Evolutionary conservation across 2,888 invertebrate genomes (phyloP), one percentile per base, ranked within the genome.

Genomic region (Lepidocyrtinus sp.): DNA sequence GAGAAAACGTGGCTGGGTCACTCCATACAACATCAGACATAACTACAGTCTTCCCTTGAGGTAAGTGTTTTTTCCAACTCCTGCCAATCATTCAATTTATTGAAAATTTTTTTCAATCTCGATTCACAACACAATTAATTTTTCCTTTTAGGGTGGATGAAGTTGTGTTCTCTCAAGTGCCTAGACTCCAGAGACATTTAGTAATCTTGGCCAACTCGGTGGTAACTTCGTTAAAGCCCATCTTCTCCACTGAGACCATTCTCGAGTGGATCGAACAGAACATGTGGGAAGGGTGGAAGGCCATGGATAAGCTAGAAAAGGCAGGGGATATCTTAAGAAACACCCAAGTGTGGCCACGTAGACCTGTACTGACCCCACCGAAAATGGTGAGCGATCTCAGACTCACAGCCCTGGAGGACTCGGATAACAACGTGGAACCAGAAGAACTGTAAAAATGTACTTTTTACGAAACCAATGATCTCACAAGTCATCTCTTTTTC

Each of bases 261-360:
- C 71, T 85, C 17, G 86, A 86, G 64, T 86, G 86, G 86, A 76
- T 86, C 7, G 86, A 86, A 61, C 85, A 85, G 62, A 86, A 86
- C 67, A 64, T 86, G 25, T 86, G 85, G 85, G 83, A 83, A 71
- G 83, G 84, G n/a, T 86, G 85, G 87, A 82, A 84, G 64, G 74
- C 76, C 1, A 27, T 86, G 27, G 82, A 84, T 36, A 72, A 70
- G 5, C 73, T 85, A n/a, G 85, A 85, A 68, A 76, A 74, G 15
- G 83, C 82, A 22, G 86, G 84, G 7, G 83, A 85, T 15, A 69
- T 72, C n/a, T 64, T 86, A 24, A 84, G 84, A 71, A 82, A 68
- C 50, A 75, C 83, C 5, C 69, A 67, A 25, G 80, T 82, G 7
- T 86, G 86, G 85, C 82, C 84, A 1, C 50, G 85, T 63, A 79